Evolutionary conservation across 1,140 invertebrate genomes (phyloP).

Genomic region (Ganaspis sp.): DNA sequence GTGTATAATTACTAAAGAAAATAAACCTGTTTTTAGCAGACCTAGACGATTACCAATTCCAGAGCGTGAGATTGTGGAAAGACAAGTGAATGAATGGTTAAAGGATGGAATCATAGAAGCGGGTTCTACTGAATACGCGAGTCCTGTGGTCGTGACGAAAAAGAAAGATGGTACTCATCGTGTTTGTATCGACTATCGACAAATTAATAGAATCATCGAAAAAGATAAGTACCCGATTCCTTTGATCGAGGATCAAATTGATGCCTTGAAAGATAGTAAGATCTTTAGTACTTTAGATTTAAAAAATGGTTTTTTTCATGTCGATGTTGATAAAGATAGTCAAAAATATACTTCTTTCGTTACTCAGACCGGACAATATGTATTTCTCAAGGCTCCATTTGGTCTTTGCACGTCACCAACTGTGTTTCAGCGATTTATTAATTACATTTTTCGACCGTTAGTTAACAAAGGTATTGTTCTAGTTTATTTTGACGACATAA

Average conservation of each 20-base stretch:
- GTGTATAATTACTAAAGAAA: background rate
- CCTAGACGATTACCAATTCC: background rate
- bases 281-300: slow-evolving; percentile 48
- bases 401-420: background rate
- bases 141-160: slow-evolving; percentile 64
- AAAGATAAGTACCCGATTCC: slow-evolving; percentile 73
- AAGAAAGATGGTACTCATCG: slow-evolving; percentile 71
- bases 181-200: slow-evolving; percentile 74
- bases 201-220: slow-evolving; percentile 69
- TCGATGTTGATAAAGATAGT: too few relatives aligned
- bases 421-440: background rate
- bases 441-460: background rate
- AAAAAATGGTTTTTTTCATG: too few relatives aligned
- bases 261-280: slow-evolving; percentile 56
- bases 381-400: slow-evolving; percentile 23
- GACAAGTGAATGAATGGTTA: background rate
- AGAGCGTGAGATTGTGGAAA: background rate
- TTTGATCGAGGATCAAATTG: slow-evolving; percentile 69
- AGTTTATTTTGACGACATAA: background rate
- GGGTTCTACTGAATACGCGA: slow-evolving; percentile 62
- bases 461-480: background rate
- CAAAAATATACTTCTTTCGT: too few relatives aligned
- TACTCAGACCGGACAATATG: slow-evolving; percentile 7
- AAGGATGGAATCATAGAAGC: background rate
- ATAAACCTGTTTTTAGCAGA: background rate